Percentiles rank a stretch among this genome's conserved stretches.
phyloP scores from a whole-genome alignment of 2,888 invertebrate genomes.

The Octodonta nipae region DNA sequence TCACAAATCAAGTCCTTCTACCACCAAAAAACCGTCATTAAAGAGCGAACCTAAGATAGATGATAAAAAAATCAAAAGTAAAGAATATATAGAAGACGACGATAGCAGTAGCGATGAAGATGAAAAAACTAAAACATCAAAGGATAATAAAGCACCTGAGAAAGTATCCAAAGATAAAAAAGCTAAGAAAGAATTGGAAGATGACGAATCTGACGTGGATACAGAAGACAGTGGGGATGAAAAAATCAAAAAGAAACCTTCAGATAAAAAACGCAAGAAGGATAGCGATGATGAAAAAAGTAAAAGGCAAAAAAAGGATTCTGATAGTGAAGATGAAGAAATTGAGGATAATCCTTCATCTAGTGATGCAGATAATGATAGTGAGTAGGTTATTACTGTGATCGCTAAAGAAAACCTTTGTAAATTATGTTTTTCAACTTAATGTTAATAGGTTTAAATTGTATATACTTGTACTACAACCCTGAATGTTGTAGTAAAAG shows the following conservation, averaged over 20 bases:
- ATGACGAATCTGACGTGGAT: slow-evolving; percentile 18
- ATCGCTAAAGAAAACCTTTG: no score
- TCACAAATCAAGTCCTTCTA: slow-evolving; percentile 19
- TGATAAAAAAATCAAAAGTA: slow-evolving; percentile 65
- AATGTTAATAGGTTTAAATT: no score
- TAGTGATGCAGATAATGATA: neutral
- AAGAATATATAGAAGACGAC: slow-evolving; percentile 78
- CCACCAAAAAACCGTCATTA: slow-evolving; percentile 10
- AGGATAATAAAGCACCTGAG: slow-evolving; percentile 16
- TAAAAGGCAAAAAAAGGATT: slow-evolving; percentile 33
- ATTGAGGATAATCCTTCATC: slow-evolving; percentile 20
- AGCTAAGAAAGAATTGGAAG: slow-evolving; percentile 22
- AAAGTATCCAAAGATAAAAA: slow-evolving; percentile 18
- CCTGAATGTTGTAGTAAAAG: no score
- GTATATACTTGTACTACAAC: no score
- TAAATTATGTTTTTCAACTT: no score
- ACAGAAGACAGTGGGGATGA: slow-evolving; percentile 20
- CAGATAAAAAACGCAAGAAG: slow-evolving; percentile 29
- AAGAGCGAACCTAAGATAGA: slow-evolving; percentile 21
- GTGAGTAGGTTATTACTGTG: no score
- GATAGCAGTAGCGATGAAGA: slow-evolving; percentile 52
- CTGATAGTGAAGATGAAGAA: slow-evolving; percentile 38
- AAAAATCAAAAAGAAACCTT: slow-evolving; percentile 21
- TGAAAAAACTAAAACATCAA: slow-evolving; percentile 30
- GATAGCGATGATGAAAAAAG: slow-evolving; percentile 14